Conservation (phyloP, 2,888 invertebrate genomes). For the Hylaea fasciaria region DNA sequence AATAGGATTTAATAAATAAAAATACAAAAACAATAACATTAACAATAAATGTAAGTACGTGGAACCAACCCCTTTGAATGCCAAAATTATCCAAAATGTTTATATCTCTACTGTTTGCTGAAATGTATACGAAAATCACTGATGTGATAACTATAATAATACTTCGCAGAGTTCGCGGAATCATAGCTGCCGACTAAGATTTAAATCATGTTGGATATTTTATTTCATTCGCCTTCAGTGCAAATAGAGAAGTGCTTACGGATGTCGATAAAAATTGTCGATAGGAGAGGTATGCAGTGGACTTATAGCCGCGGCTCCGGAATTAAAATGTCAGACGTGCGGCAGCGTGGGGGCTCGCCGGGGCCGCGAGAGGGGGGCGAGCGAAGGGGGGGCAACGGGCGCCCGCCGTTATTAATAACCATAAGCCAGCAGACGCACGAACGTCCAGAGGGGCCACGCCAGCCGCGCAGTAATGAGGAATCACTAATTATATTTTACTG, state of each 20-base stretch:
- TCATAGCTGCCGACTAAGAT: constrained; percentile 35
- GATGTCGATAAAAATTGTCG: constrained; percentile 75
- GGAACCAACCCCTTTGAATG: not conserved
- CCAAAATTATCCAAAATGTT: not conserved
- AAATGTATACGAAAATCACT: not conserved
- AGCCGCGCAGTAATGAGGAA: constrained; percentile 83
- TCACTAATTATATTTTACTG: constrained; percentile 85
- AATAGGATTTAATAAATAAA: not conserved
- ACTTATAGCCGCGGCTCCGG: constrained; percentile 75
- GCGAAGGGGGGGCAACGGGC: constrained; percentile 59
- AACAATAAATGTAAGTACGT: not conserved
- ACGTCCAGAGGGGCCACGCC: constrained; percentile 83
- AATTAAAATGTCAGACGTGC: constrained; percentile 85
- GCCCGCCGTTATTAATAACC: constrained; percentile 84
- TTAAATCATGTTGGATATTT: constrained; percentile 34
- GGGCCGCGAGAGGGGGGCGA: constrained; percentile 61
- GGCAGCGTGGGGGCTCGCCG: constrained; percentile 76
- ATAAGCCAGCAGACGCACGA: constrained; percentile 85
- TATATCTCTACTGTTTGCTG: not conserved
- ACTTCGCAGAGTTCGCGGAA: constrained; percentile 42
- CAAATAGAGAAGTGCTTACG: constrained; percentile 62
- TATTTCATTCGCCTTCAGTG: constrained; percentile 27
- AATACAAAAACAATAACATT: not conserved
- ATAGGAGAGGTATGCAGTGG: constrained; percentile 68
- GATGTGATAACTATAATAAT: too few relatives aligned